Base-by-base conservation (phyloP, 2,113 vertebrate genomes). In the Cephalopholis sonnerati region DNA sequence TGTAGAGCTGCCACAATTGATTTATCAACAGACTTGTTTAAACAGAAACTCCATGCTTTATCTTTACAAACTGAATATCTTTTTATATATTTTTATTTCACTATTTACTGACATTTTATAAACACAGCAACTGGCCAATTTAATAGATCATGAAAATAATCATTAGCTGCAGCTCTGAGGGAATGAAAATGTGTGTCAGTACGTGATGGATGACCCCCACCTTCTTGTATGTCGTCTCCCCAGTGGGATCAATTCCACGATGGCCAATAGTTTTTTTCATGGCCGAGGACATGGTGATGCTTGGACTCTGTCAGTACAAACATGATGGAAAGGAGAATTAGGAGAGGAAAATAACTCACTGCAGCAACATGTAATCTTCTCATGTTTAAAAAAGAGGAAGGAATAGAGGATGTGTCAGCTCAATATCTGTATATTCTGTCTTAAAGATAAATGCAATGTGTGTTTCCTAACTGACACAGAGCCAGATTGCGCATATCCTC, bases 151-250 rank as follows among this genome's bases (percentile, higher is more conserved):
- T 22, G 12, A 6, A 36, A 36, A 36, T 36, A 36, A 36, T 8
- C 32, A 1, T 36, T 36, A 36, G 32, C 32, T 36, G 13, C 36
- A 59, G 61, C 27, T 44, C 15, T 24, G 20, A 51, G 25, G n/a
- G 29, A 32, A 10, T 39, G 22, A 75, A 53, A 57, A 72, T 77
- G 13, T 59, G 36, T 7, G 7, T 57, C 41, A 32, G 27, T 55
- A 48, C 73, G 4, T 3, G 10, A 50, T 6, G 1, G 57, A 22
- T 29, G 20, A 41, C 24, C 36, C 86, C 46, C 15, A 97, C 98
- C 96, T 99, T 99, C 86, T 99, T 99, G 75, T 99, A 99, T 0
- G 97, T 99, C 0, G 98, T 99, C 85, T 99, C 98, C 0, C 98
- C 98, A 0, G 96, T 97, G 64, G 96, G 96, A 91, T 98, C 96